Evolutionary conservation across 2,113 vertebrate genomes (phyloP).

Genomic region (Chionis minor): DNA sequence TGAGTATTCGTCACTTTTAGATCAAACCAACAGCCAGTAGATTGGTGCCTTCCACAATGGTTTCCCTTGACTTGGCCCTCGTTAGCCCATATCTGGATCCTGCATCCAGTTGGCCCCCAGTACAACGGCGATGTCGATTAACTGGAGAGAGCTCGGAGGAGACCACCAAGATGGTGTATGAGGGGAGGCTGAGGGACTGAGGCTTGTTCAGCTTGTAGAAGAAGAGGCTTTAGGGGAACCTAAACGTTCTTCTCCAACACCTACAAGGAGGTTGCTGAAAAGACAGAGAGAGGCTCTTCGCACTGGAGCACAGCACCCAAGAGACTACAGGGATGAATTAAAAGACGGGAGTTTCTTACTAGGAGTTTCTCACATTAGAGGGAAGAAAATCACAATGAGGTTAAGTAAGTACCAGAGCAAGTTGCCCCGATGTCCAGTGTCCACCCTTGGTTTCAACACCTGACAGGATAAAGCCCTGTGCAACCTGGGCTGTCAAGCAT

Average conservation of each 20-base stretch:
- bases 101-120: background rate
- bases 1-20: background rate
- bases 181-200: background rate
- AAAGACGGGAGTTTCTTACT: background rate
- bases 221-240: background rate
- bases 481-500: background rate
- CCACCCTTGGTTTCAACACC: background rate
- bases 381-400: background rate
- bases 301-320: background rate
- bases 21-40: background rate
- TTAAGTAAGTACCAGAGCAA: background rate
- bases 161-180: background rate
- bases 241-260: background rate
- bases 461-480: background rate
- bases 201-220: background rate
- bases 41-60: background rate
- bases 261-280: background rate
- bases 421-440: background rate
- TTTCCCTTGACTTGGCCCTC: background rate
- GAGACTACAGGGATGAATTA: background rate
- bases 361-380: no score
- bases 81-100: fast-evolving
- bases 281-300: background rate
- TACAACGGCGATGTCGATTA: background rate
- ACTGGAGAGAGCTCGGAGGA: background rate